phyloP scores from a whole-genome alignment of 2,797 vertebrate genomes.

The Nyctalus aviator region DNA sequence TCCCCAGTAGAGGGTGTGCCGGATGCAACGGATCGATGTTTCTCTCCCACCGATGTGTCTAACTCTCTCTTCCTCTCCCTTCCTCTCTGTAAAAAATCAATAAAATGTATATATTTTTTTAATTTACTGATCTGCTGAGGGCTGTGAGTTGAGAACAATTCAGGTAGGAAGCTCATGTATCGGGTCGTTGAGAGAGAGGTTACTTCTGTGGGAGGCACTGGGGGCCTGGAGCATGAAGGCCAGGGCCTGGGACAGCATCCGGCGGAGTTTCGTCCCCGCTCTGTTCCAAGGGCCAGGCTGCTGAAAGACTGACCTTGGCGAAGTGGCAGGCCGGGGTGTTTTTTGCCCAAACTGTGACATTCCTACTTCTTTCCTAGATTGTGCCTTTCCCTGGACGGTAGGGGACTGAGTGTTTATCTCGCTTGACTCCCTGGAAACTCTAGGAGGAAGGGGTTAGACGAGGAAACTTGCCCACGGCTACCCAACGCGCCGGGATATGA shows the following conservation, averaged over 20 bases:
- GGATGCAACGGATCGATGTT: too few species aligned
- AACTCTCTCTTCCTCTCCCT: too few species aligned
- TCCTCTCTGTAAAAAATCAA: too few species aligned
- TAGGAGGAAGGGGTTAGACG: neutral
- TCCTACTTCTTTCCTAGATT: neutral
- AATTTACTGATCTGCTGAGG: neutral
- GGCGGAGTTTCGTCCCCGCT: neutral
- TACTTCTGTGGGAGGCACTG: neutral
- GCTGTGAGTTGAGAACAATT: neutral
- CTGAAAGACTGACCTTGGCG: neutral
- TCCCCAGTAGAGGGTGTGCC: too few species aligned
- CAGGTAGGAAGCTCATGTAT: neutral
- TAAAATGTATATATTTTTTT: too few species aligned
- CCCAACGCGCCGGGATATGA: neutral
- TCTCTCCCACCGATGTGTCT: too few species aligned
- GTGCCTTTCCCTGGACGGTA: neutral
- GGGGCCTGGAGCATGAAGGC: neutral
- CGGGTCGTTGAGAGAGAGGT: fast-evolving
- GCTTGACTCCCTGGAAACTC: neutral
- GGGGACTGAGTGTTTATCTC: neutral
- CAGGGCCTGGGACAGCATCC: neutral
- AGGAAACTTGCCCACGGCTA: neutral
- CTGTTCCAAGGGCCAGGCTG: neutral
- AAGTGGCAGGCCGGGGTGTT: neutral
- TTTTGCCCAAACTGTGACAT: neutral